A percentile compares a stretch with the other conserved stretches of the same genome.
Conservation (phyloP, 2,888 invertebrate genomes). For the Encarsia formosa region DNA sequence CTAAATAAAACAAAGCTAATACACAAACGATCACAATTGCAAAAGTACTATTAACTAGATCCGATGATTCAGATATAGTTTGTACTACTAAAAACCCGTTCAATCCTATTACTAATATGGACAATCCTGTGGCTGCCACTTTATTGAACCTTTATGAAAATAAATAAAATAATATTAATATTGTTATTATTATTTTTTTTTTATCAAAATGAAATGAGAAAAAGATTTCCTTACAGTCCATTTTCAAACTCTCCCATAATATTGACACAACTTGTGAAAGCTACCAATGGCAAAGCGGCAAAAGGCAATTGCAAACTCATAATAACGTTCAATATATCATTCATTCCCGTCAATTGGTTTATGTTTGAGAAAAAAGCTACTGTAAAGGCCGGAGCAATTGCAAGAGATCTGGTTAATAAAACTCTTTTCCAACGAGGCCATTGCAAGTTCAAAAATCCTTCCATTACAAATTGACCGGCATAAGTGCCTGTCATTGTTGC, state of each 20-base stretch:
- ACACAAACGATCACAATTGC: constrained; percentile 53
- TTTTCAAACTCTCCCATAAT: constrained; percentile 85
- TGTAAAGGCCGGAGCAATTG: constrained; percentile 70
- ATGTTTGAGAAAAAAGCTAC: constrained; percentile 66
- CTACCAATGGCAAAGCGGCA: constrained; percentile 79
- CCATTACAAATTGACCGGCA: constrained; percentile 86
- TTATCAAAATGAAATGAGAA: background rate
- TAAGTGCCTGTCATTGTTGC: constrained; percentile 80
- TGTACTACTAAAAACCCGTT: constrained; percentile 74
- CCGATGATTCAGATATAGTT: constrained; percentile 54
- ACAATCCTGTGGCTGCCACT: constrained; percentile 63
- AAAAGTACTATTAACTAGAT: constrained; percentile 46
- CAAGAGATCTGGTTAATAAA: constrained; percentile 76
- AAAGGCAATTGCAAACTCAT: constrained; percentile 86
- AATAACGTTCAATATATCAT: constrained; percentile 79
- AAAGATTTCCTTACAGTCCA: constrained; percentile 60
- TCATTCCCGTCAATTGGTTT: constrained; percentile 71
- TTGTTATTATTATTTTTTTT: background rate
- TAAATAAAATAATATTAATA: constrained; percentile 11
- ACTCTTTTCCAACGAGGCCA: constrained; percentile 88
- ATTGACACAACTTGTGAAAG: constrained; percentile 72
- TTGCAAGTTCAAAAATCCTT: constrained; percentile 78
- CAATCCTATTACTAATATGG: constrained; percentile 69
- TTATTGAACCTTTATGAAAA: constrained; percentile 63
- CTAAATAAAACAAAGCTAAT: constrained; percentile 64